Evolutionary conservation across 2,113 vertebrate genomes (phyloP).

Genomic region (Centropus unirufus): DNA sequence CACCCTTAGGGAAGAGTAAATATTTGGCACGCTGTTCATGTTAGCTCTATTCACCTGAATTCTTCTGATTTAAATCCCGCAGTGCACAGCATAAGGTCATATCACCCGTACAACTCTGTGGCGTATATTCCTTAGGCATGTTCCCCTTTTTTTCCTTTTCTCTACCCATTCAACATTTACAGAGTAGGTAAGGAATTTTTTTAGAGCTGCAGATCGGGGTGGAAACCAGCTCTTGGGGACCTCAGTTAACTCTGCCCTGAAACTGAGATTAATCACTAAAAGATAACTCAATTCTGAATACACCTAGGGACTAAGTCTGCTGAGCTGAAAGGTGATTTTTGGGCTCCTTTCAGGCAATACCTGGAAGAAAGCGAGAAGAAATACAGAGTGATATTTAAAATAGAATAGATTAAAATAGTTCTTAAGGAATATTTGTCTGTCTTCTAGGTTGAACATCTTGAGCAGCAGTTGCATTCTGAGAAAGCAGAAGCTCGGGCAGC

Average conservation of each 20-base stretch:
- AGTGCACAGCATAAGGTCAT: neutral
- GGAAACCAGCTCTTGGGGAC: neutral
- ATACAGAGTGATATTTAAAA: neutral
- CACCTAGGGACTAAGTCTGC: neutral
- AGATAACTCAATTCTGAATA: neutral
- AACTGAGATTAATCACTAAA: neutral
- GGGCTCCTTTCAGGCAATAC: neutral
- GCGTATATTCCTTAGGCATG: neutral
- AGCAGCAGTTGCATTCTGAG: constrained; percentile 75
- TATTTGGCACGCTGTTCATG: neutral
- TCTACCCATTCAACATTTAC: neutral
- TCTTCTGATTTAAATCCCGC: neutral
- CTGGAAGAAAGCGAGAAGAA: neutral
- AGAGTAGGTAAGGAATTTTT: neutral
- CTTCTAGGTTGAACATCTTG: constrained; percentile 75
- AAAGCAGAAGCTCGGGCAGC: constrained; percentile 68
- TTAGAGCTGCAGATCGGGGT: neutral
- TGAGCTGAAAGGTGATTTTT: neutral
- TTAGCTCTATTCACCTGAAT: neutral
- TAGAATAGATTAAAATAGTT: neutral
- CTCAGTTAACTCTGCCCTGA: neutral
- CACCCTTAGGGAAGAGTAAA: neutral
- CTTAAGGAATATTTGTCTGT: neutral
- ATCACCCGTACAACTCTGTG: neutral
- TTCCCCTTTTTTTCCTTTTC: neutral